Conservation (phyloP, 1,140 invertebrate species). For the Uloborus diversus region DNA sequence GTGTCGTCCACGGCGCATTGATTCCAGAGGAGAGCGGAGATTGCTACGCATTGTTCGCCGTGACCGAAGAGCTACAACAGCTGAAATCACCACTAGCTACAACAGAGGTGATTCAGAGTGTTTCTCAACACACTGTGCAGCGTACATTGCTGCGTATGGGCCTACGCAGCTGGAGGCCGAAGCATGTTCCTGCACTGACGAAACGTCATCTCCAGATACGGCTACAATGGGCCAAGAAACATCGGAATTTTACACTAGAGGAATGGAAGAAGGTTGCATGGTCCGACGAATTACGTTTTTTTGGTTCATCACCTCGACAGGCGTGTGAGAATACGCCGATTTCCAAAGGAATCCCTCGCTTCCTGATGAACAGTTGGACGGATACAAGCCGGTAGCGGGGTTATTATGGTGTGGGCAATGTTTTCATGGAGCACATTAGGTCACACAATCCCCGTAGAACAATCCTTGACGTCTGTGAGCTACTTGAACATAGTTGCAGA, state of each 20-base stretch:
- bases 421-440: neutral
- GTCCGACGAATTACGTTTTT: neutral
- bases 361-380: neutral
- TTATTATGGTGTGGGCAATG: neutral
- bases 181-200: too few species aligned
- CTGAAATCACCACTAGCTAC: conserved; percentile 2
- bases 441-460: neutral
- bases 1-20: neutral
- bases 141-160: conserved; percentile 1
- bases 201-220: neutral
- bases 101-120: neutral
- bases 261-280: neutral
- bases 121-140: neutral
- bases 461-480: neutral
- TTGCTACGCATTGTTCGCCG: neutral
- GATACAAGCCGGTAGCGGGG: neutral
- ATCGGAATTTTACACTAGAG: neutral
- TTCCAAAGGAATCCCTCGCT: neutral
- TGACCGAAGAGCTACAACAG: neutral
- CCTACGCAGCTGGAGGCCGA: neutral
- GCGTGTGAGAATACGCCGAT: neutral
- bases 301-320: neutral
- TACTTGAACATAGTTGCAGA: neutral
- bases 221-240: neutral
- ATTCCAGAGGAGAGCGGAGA: neutral